A percentile compares a stretch with the other conserved stretches of the same genome.
Evolutionary conservation across 2,888 invertebrate species (phyloP).

Genomic region (Entomobrya proxima): DNA sequence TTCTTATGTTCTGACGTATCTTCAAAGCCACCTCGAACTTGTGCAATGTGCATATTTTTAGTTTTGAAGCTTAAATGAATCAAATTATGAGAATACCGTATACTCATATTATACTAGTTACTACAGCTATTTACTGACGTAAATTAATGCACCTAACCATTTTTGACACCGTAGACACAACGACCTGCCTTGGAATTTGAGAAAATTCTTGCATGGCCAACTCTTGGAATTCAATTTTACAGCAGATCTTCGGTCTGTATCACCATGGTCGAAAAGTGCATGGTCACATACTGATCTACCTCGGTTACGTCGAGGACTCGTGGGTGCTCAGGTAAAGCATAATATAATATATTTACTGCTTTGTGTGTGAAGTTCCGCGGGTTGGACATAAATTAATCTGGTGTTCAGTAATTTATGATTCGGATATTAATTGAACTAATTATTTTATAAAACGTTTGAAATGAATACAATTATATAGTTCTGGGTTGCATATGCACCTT

Average conservation of each 20-base stretch:
- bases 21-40: no score
- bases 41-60: no score
- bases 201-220: constrained; percentile 76
- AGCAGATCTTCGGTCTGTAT: constrained; percentile 74
- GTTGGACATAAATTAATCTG: not conserved
- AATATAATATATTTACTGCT: no score
- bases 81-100: no score
- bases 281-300: constrained; percentile 79
- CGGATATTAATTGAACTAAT: no score
- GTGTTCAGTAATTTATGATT: no score
- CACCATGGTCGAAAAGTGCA: constrained; percentile 76
- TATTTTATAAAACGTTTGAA: not conserved
- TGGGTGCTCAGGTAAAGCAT: constrained; percentile 78
- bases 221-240: constrained; percentile 76
- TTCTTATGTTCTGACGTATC: no score
- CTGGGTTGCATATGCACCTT: constrained; percentile 82
- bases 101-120: no score
- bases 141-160: no score
- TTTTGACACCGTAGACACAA: constrained; percentile 76
- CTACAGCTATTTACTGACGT: no score
- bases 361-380: no score
- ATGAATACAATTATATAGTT: constrained; percentile 78
- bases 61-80: no score
- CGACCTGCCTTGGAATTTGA: constrained; percentile 77
- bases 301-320: constrained; percentile 77